Conservation (phyloP, 2,113 vertebrate genomes). For the Tachysurus vachellii region DNA sequence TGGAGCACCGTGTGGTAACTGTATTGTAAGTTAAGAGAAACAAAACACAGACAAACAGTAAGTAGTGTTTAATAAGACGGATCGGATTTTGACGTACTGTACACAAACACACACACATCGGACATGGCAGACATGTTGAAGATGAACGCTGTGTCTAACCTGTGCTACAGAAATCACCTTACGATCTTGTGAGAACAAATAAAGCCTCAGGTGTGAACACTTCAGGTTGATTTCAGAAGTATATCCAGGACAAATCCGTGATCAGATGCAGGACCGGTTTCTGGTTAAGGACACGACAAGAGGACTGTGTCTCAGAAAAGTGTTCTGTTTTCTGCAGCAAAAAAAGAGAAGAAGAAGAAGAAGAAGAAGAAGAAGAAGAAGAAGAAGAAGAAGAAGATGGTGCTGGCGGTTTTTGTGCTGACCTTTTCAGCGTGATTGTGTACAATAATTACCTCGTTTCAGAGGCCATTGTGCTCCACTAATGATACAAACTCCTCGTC, state of each 20-base stretch:
- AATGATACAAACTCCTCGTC: conserved; percentile 45
- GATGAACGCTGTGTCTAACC: not conserved
- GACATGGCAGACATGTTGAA: not conserved
- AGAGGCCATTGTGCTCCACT: conserved; percentile 44
- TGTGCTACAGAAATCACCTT: not conserved
- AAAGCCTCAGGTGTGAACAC: not conserved
- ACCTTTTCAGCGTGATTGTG: conserved; percentile 52
- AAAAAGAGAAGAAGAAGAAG: not conserved
- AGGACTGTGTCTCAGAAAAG: not conserved
- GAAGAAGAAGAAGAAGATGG: not conserved
- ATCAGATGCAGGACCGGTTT: not conserved
- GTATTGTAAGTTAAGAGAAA: not conserved
- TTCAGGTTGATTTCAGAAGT: not conserved
- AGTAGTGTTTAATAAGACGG: not conserved
- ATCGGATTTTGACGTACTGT: conserved; percentile 14
- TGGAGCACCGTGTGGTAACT: not conserved
- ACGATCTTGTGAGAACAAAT: not conserved
- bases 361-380: not conserved
- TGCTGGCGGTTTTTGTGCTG: conserved; percentile 32
- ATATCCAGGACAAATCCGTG: conserved; percentile 13
- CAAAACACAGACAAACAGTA: not conserved
- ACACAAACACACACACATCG: too few relatives aligned
- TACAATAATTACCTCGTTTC: conserved; percentile 51
- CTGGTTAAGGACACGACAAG: not conserved
- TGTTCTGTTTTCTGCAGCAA: not conserved